These are phyloP conservation scores for Papilio polytes DNA, from an alignment of 1,140 invertebrate genomes.

Conservation along the genomic window DNA sequence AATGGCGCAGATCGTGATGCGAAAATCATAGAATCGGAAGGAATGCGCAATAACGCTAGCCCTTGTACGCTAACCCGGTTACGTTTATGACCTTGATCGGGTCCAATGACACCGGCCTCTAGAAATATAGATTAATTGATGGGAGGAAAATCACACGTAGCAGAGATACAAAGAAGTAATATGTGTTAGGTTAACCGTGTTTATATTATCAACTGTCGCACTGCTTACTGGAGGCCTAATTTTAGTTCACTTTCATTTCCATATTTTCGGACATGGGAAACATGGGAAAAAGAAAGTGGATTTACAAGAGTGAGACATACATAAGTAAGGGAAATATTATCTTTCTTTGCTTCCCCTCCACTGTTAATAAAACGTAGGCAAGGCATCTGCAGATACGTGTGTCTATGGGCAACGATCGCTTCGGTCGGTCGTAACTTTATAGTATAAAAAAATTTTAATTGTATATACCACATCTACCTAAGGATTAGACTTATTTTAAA, in stretches of 20 bases:
- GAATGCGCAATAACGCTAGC: constrained; percentile 34
- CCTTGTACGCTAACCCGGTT: constrained; percentile 34
- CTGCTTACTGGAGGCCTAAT: not conserved
- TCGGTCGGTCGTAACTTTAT: too few relatives aligned
- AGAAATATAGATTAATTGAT: constrained; percentile 30
- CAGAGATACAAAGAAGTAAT: not conserved
- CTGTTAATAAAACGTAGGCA: too few relatives aligned
- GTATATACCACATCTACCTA: not conserved
- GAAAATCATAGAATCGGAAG: constrained; percentile 29
- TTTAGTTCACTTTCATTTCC: too few relatives aligned
- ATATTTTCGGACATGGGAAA: too few relatives aligned
- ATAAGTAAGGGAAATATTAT: too few relatives aligned
- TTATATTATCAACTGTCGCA: not conserved
- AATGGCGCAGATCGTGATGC: constrained; percentile 19
- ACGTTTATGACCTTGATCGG: constrained; percentile 19
- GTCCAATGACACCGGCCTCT: constrained; percentile 20
- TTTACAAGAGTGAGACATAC: too few relatives aligned
- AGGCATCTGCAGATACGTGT: too few relatives aligned
- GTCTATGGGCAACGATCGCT: too few relatives aligned
- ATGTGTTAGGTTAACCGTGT: not conserved
- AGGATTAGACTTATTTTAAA: not conserved
- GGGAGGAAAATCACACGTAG: not conserved
- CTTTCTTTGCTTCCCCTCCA: too few relatives aligned
- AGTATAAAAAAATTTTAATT: too few relatives aligned
- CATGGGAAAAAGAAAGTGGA: too few relatives aligned